Evolutionary conservation across 2,888 invertebrate genomes (phyloP).

Genomic region (Loripinus fragilis): DNA sequence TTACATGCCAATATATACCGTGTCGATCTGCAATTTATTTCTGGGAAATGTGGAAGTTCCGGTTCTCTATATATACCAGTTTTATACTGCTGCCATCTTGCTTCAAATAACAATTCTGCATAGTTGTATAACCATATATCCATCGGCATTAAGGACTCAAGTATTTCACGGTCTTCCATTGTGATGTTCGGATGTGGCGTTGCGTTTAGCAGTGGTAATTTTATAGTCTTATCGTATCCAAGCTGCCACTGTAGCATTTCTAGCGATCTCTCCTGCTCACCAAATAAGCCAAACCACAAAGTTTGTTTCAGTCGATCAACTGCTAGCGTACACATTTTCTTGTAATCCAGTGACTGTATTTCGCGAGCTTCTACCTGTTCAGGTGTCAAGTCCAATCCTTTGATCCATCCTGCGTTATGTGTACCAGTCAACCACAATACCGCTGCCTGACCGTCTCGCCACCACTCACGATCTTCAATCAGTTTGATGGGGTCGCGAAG

Average conservation of each 20-base stretch:
- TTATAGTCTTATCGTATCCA: background rate
- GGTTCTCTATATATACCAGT: background rate
- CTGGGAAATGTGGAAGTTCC: background rate
- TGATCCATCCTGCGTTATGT: background rate
- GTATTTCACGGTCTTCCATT: background rate
- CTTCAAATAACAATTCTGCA: background rate
- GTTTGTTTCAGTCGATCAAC: background rate
- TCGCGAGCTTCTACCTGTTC: background rate
- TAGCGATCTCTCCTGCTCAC: conserved; percentile 1
- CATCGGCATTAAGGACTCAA: conserved; percentile 1
- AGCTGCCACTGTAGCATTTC: conserved; percentile 8
- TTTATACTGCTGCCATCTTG: conserved; percentile 5
- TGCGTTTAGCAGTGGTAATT: background rate
- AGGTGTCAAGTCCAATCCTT: background rate
- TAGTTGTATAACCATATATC: background rate
- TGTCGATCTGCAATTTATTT: background rate
- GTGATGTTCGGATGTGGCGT: background rate
- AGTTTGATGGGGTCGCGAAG: background rate
- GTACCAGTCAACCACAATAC: conserved; percentile 6
- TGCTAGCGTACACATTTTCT: background rate
- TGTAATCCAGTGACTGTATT: background rate
- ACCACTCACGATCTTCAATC: background rate
- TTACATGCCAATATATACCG: background rate
- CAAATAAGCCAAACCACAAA: background rate
- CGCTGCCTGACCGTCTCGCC: conserved; percentile 1